Evolutionary conservation across 2,797 vertebrate genomes (phyloP), one percentile per base, ranked within the genome.

Genomic region (Kryptolebias ocellatus): DNA sequence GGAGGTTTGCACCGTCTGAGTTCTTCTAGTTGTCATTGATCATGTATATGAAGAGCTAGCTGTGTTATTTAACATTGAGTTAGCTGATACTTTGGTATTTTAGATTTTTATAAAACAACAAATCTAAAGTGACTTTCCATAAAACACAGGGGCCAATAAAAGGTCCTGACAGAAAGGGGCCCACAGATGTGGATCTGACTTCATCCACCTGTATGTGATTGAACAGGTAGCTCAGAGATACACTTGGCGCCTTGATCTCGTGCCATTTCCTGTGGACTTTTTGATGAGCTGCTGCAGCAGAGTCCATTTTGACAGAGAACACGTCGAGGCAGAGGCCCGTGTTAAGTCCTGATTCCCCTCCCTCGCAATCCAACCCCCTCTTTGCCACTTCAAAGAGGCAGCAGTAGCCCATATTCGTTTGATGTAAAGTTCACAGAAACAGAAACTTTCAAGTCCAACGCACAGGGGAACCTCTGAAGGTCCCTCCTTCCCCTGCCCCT

Each of bases 351-450:
- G 68, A 79, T 66, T 71, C 70, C 69, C 70, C 67, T 24, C 79
- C 69, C 51, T n/a, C 17, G 9, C 44, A 47, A 20, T 37, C n/a
- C 59, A 62, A 52, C 61, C 72, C 64, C 12, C 49, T 42, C 31
- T 20, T 72, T 64, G 65, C 80, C 80, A 90, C 94, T 94, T 94
- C 93, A 95, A 95, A 94, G 92, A 74, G 68, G 65, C 80, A 77
- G 62, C 83, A 74, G 87, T 78, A 72, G 87, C 71, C 79, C 74
- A 42, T 81, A 72, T 69, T 67, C 20, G 87, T 95, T 94, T 94
- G 93, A 95, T 93, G 93, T 94, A 86, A 91, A 93, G 91, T 94
- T 94, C 94, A 94, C 89, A 93, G 91, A 83, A 80, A 89, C 78
- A 85, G 83, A 82, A 92, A 92, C 92, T 90, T 93, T 89, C 88